Conservation (phyloP, 2,888 invertebrate species). For the Heliconius erato region DNA sequence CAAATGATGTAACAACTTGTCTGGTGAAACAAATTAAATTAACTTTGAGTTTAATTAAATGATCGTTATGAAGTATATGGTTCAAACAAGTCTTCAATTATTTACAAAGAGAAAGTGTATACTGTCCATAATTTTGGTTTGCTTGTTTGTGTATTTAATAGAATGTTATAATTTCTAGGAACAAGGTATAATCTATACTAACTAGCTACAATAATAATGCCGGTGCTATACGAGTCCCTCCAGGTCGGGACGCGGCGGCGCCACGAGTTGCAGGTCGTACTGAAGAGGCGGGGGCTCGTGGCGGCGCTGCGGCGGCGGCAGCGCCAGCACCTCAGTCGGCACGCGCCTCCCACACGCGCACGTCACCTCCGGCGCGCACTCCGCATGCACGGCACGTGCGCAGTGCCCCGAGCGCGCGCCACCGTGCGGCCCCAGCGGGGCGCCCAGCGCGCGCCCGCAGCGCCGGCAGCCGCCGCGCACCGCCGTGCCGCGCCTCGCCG, state of each 20-base stretch:
- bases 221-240: constrained; percentile 69
- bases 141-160: neutral
- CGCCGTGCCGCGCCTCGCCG: constrained; percentile 66
- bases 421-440: constrained; percentile 32
- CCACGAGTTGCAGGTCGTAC: constrained; percentile 65
- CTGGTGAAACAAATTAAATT: neutral
- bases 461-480: constrained; percentile 71
- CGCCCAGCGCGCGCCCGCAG: constrained; percentile 64
- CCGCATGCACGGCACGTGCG: constrained; percentile 71
- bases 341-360: constrained; percentile 71
- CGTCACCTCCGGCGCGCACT: constrained; percentile 62
- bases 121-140: neutral
- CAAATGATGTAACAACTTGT: neutral
- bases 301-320: constrained; percentile 56
- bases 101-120: neutral
- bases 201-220: neutral
- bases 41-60: neutral
- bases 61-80: neutral
- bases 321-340: constrained; percentile 54
- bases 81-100: neutral
- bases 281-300: constrained; percentile 56
- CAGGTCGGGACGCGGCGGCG: constrained; percentile 78
- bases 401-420: constrained; percentile 69
- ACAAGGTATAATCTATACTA: neutral
- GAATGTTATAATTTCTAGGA: neutral